Conservation (phyloP, 2,797 vertebrate species). For the Chrysocyon brachyurus region DNA sequence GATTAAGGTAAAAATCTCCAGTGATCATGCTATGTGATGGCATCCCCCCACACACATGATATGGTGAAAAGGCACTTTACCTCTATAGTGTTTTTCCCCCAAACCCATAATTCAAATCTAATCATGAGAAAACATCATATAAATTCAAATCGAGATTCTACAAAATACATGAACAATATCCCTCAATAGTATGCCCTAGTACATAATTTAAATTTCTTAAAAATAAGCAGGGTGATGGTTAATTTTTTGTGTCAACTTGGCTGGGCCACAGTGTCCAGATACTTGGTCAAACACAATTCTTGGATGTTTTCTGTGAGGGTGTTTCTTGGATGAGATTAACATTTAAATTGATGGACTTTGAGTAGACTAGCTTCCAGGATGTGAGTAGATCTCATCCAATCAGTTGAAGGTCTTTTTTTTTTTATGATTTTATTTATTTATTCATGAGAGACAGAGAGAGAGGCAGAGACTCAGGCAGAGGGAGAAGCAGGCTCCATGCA, state of each 20-base stretch:
- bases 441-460: no score
- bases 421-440: no score
- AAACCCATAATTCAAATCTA: not conserved
- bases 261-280: not conserved
- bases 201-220: not conserved
- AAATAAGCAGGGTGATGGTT: not conserved
- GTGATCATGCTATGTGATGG: not conserved
- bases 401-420: not conserved
- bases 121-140: not conserved
- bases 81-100: not conserved
- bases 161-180: not conserved
- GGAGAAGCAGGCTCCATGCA: no score
- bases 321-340: not conserved
- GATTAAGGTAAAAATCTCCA: slow-evolving; percentile 10
- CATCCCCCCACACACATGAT: not conserved
- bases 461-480: no score
- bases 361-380: not conserved
- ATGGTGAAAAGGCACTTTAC: not conserved
- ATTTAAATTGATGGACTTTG: not conserved
- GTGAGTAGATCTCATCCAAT: not conserved
- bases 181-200: not conserved
- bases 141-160: not conserved
- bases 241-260: not conserved
- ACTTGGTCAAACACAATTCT: not conserved
- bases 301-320: not conserved